Percentiles rank a stretch among this genome's conserved stretches.
phyloP scores from a whole-genome alignment of 1,140 invertebrate species.

The Drosophila kikkawai region DNA sequence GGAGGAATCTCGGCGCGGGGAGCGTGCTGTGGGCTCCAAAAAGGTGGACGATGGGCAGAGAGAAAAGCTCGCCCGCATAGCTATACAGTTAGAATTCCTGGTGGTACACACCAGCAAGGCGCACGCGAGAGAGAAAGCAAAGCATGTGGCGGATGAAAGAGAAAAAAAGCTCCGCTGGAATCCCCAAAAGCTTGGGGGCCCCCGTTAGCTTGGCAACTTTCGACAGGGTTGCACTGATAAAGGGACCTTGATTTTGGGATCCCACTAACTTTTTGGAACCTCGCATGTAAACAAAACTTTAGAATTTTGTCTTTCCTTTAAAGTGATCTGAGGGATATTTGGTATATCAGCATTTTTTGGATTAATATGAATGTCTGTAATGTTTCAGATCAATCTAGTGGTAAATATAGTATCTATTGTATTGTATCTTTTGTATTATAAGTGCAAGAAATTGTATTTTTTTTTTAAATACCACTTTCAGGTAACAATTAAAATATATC shows the following conservation, averaged over 20 bases:
- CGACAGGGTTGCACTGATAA: constrained; percentile 26
- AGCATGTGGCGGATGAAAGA: constrained; percentile 68
- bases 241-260: constrained; percentile 25
- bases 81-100: constrained; percentile 74
- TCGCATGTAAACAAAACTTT: constrained; percentile 1
- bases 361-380: background rate
- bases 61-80: constrained; percentile 66
- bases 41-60: constrained; percentile 52
- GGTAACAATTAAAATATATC: too few species aligned
- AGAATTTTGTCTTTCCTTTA: background rate
- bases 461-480: too few species aligned
- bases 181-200: constrained; percentile 27
- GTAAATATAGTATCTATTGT: background rate
- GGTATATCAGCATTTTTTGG: too few species aligned
- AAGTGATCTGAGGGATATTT: background rate
- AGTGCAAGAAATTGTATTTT: too few species aligned
- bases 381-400: background rate
- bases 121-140: constrained; percentile 10
- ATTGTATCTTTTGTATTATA: too few species aligned
- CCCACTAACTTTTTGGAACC: background rate
- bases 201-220: constrained; percentile 20
- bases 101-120: constrained; percentile 64
- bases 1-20: constrained; percentile 3
- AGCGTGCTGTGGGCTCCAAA: constrained; percentile 30
- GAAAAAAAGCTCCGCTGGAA: constrained; percentile 46